Evolutionary conservation across 2,113 vertebrate species (phyloP).

Genomic region (Nothobranchius furzeri): DNA sequence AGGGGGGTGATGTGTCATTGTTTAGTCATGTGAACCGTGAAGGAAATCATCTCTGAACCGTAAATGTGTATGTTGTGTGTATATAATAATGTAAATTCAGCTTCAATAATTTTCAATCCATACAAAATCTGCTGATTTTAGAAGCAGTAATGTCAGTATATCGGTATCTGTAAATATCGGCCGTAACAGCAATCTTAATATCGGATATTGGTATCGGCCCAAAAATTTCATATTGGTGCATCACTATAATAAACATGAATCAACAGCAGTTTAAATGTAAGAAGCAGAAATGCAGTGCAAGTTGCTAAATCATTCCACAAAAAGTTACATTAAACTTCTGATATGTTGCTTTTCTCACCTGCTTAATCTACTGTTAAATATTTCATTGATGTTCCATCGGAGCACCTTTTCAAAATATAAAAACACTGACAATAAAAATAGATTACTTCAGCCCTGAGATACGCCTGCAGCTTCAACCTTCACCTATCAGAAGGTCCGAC

Average conservation of each 20-base stretch:
- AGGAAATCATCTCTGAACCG: too few relatives aligned
- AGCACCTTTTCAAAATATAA: not conserved
- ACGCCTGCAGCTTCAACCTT: conserved; percentile 4
- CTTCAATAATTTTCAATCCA: too few relatives aligned
- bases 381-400: conserved; percentile 6
- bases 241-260: not conserved
- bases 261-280: not conserved
- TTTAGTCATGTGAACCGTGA: too few relatives aligned
- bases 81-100: too few relatives aligned
- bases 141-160: too few relatives aligned
- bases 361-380: not conserved
- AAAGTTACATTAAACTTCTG: conserved; percentile 2
- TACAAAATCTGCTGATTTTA: too few relatives aligned
- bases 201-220: too few relatives aligned
- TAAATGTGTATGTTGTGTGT: too few relatives aligned
- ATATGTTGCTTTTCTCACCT: conserved; percentile 2
- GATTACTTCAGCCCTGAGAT: not conserved
- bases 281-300: not conserved
- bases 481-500: conserved; percentile 8
- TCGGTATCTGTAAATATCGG: too few relatives aligned
- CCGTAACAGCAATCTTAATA: too few relatives aligned
- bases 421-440: not conserved
- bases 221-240: too few relatives aligned
- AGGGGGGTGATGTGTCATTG: too few relatives aligned
- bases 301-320: not conserved